Base-by-base conservation (phyloP, 2,888 invertebrate genomes). In the Acholoe squamosa region DNA sequence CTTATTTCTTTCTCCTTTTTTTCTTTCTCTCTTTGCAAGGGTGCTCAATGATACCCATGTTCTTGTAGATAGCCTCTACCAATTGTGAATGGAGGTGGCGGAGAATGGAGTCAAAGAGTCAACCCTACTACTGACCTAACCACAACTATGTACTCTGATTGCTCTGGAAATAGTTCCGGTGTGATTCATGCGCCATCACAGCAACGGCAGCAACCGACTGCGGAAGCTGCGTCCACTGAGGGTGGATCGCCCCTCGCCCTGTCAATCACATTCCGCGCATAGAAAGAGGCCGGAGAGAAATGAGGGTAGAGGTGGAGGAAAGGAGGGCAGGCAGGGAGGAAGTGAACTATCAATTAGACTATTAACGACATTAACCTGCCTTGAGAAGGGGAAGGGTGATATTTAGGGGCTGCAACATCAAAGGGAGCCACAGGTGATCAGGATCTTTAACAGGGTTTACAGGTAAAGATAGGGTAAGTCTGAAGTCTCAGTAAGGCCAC, bases 141-240 rank as follows among this genome's bases (percentile, higher is more conserved):
- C 71, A 71, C 71, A 71, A 71, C 25, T 71, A 71, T 71, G 71
- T 25, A 19, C 28, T 14, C 71, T 71, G 71, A 71, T 71, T 71
- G 71, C 28, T 71, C 71, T 22, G 71, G 71, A 71, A 71, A 71
- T 71, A 71, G 31, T 71, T 71, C 71, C 28, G 31, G 28, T 71
- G 71, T 71, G 71, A 71, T 71, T 71, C 71, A 71, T 25, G 14
- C 71, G 25, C 71, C 71, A 28, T 71, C 71, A 28, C 28, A 7
- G n/a, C 43, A 10, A 43, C 43, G 10, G 25, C 71, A 5, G 71
- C 25, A 25, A 25, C 71, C 16, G 71, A 61, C 71, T 28, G 71
- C 31, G 71, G 71, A 71, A 28, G 71, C 71, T 71, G 71, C n/a
- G 71, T 71, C 71, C 14, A 28, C 28, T 28, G 25, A 5, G 71